These are phyloP conservation scores for Argopecten irradians DNA, from an alignment of 1,140 invertebrate genomes.

Conservation along the genomic window DNA sequence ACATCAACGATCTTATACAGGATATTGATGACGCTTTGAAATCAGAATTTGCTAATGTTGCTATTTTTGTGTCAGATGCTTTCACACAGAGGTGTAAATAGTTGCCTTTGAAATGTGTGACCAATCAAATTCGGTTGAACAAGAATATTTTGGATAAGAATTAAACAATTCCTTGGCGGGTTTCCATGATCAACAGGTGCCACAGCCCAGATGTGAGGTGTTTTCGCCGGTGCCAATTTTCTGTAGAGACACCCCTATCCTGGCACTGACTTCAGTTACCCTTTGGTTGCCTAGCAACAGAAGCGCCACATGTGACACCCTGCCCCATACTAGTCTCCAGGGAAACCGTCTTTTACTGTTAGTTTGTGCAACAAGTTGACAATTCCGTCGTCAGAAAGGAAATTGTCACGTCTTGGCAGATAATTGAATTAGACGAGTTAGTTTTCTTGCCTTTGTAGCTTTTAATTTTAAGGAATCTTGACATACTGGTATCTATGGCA, in stretches of 20 bases:
- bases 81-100: constrained; percentile 9
- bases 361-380: background rate
- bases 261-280: background rate
- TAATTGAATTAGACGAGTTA: background rate
- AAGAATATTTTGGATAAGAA: constrained; percentile 18
- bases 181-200: constrained; percentile 6
- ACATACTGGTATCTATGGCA: constrained; percentile 5
- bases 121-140: background rate
- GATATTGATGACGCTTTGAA: constrained; percentile 8
- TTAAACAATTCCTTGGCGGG: constrained; percentile 15
- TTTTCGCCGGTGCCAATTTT: background rate
- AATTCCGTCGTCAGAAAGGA: constrained; percentile 15
- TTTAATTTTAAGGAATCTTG: background rate
- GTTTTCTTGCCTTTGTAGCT: background rate
- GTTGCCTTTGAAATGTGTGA: background rate
- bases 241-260: background rate
- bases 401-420: constrained; percentile 3
- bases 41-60: background rate
- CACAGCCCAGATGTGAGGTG: background rate
- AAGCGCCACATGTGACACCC: background rate
- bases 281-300: constrained; percentile 14
- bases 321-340: background rate
- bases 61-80: background rate
- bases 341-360: constrained; percentile 15
- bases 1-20: background rate